Conservation (phyloP, 2,797 vertebrate genomes). For the Lithobates sylvaticus region DNA sequence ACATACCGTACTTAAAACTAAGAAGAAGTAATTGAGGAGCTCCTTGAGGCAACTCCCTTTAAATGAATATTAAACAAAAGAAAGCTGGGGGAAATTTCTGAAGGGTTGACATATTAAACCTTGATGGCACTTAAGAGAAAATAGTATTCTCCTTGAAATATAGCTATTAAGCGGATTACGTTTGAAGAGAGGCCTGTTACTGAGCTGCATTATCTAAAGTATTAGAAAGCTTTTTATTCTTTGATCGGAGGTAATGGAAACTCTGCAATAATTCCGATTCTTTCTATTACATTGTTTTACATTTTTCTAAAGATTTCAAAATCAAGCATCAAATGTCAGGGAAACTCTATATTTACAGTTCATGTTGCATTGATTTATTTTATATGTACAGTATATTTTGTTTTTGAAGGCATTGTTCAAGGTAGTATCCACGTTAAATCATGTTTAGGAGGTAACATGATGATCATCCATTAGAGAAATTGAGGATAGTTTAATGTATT, state of each 20-base stretch:
- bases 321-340: constrained; percentile 50
- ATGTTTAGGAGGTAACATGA: constrained; percentile 51
- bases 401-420: constrained; percentile 40
- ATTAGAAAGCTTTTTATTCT: constrained; percentile 60
- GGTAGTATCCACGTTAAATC: constrained; percentile 31
- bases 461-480: constrained; percentile 46
- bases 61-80: constrained; percentile 46
- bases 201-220: constrained; percentile 54
- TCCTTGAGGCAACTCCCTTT: constrained; percentile 28
- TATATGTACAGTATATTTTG: constrained; percentile 42
- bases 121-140: constrained; percentile 50
- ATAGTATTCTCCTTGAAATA: constrained; percentile 54
- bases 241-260: constrained; percentile 59
- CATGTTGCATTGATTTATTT: constrained; percentile 51
- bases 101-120: constrained; percentile 58
- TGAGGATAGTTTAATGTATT: constrained; percentile 10
- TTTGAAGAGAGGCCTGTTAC: constrained; percentile 58
- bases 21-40: constrained; percentile 2
- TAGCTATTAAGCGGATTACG: constrained; percentile 58
- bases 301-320: constrained; percentile 44
- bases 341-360: constrained; percentile 54
- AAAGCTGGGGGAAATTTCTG: constrained; percentile 3
- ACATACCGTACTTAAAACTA: not conserved
- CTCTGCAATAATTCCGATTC: constrained; percentile 47
- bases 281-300: constrained; percentile 59